Evolutionary conservation across 2,797 vertebrate species (phyloP).

Genomic region (Pogoniulus pusillus): DNA sequence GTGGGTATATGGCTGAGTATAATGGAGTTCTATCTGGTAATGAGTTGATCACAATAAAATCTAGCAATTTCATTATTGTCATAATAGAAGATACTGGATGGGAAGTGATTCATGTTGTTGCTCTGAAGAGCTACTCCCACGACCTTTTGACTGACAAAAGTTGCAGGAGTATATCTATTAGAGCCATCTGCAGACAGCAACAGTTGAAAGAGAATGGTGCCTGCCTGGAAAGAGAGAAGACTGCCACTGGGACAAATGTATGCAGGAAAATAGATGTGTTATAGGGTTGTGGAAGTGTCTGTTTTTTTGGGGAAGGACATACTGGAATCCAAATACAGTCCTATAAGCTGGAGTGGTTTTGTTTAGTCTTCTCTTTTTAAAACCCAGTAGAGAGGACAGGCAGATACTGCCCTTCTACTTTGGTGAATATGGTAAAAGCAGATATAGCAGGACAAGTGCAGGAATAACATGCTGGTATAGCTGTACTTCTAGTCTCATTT

Average conservation of each 20-base stretch:
- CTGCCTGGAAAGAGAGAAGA: not conserved
- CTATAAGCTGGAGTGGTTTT: not conserved
- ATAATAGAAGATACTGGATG: not conserved
- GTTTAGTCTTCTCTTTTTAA: not conserved
- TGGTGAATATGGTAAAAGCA: not conserved
- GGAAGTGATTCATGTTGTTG: not conserved
- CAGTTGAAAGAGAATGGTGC: not conserved
- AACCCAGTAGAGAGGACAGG: not conserved
- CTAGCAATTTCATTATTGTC: not conserved
- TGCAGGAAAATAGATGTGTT: not conserved
- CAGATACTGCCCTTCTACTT: not conserved
- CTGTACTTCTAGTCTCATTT: not conserved
- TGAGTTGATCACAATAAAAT: not conserved
- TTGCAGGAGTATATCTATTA: not conserved
- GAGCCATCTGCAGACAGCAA: not conserved
- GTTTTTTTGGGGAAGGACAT: not conserved
- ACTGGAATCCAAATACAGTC: not conserved
- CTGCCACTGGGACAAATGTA: not conserved
- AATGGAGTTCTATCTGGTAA: not conserved
- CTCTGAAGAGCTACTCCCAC: not conserved
- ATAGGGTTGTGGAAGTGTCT: not conserved
- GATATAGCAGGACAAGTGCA: not conserved
- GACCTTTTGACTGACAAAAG: not conserved
- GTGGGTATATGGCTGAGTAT: rapidly evolving
- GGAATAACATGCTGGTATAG: not conserved